These are phyloP conservation scores for Zaprionus taronus DNA, from an alignment of 1,140 invertebrate species.

Conservation along the genomic window DNA sequence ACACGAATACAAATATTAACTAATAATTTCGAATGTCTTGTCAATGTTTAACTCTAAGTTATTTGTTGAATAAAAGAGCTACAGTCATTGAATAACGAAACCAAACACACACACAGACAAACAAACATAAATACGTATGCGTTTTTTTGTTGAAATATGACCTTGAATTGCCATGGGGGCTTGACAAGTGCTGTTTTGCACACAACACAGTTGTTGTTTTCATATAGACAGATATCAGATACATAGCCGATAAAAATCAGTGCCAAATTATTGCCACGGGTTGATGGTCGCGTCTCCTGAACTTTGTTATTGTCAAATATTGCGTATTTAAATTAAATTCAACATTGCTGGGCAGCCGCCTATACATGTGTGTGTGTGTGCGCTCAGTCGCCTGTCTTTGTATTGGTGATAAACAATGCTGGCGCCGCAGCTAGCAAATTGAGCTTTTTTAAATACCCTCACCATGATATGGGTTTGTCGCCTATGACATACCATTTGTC, in stretches of 20 bases:
- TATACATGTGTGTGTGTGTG: conserved; percentile 4
- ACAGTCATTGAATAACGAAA: conserved; percentile 65
- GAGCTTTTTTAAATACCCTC: conserved; percentile 46
- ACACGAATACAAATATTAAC: conserved; percentile 28
- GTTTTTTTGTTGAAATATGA: conserved; percentile 36
- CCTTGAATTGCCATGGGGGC: conserved; percentile 45
- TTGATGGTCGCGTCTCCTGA: conserved; percentile 35
- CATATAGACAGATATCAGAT: neutral
- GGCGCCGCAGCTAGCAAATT: conserved; percentile 30
- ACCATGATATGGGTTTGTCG: neutral
- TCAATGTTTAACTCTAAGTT: conserved; percentile 78
- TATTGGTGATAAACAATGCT: conserved; percentile 67
- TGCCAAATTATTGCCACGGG: conserved; percentile 56
- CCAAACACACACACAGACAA: conserved; percentile 18
- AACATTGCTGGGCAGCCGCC: conserved; percentile 29
- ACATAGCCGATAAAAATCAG: conserved; percentile 12
- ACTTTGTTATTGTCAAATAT: conserved; percentile 60
- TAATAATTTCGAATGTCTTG: conserved; percentile 73
- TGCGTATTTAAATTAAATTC: conserved; percentile 74
- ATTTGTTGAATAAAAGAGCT: conserved; percentile 69
- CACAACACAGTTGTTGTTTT: conserved; percentile 8
- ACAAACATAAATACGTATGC: neutral
- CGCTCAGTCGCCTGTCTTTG: conserved; percentile 12
- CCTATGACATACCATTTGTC: neutral
- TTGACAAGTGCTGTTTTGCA: conserved; percentile 19